A percentile compares a stretch with the other conserved stretches of the same genome.
Conservation (phyloP, 2,113 vertebrate species). For the Etheostoma spectabile region DNA sequence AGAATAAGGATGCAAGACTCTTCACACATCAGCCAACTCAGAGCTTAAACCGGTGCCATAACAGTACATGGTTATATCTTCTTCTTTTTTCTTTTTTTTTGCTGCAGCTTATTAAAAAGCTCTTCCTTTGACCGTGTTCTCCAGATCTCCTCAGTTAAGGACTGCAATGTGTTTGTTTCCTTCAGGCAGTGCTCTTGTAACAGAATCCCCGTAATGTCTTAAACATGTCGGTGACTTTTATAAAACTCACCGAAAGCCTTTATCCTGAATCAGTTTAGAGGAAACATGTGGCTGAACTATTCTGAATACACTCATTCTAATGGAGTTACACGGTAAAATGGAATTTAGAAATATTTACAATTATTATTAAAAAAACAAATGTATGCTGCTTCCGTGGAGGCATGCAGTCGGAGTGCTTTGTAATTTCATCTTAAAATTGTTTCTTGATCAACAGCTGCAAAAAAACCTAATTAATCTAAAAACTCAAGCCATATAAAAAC, state of each 20-base stretch:
- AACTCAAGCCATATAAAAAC: conserved; percentile 49
- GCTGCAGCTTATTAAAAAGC: neutral
- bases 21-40: neutral
- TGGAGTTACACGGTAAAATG: neutral
- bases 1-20: conserved; percentile 7
- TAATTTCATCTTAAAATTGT: neutral
- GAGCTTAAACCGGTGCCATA: neutral
- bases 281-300: neutral
- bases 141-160: neutral
- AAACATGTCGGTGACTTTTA: neutral
- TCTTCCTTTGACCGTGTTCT: neutral
- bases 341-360: neutral
- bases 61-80: neutral
- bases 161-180: neutral
- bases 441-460: neutral
- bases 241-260: neutral
- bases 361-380: neutral
- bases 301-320: neutral
- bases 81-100: neutral
- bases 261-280: neutral
- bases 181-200: neutral
- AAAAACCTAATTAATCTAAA: conserved; percentile 30
- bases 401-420: neutral
- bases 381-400: neutral
- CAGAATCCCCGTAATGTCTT: neutral